Base-by-base conservation (phyloP, 2,888 invertebrate genomes). In the Cataglyphis albicans region DNA sequence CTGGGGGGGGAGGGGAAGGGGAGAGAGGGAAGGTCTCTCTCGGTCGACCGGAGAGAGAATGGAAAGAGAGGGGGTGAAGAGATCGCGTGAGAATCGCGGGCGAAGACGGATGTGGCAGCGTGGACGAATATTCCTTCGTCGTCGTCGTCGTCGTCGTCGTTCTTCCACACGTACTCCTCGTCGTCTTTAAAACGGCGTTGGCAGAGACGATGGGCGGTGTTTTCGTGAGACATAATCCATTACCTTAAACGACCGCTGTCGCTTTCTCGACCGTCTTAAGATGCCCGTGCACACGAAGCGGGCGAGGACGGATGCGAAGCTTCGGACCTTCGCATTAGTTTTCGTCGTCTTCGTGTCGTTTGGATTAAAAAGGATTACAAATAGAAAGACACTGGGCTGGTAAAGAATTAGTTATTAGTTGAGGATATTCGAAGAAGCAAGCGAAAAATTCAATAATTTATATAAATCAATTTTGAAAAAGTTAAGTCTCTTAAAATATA, bases 211-310 rank as follows among this genome's bases (percentile, higher is more conserved):
- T 10, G 70, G 70, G 25, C 78, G 65, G 29, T 72, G 70, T 84
- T 82, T 84, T 84, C 84, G 57, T 84, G 84, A 78, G 87, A 86
- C 84, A 82, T 88, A 87, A 88, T 88, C 86, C 90, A 88, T 90
- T 88, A 86, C 84, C 81, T 76, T 74, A 81, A 85, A 88, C 84
- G 86, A 84, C 70, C 59, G 74, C 81, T 81, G 89, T 87, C 90
- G 75, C 57, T 80, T 61, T 68, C 81, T 78, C 75, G 78, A 59
- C 68, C 68, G 72, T 78, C 73, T 83, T 81, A 78, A 83, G 72
- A 57, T 67, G 73, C 65, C 35, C n/a, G 82, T 59, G 74, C 41
- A 7, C 68, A 41, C 55, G 57, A 61, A 59, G 38, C 68, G 73
- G 48, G 63, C 55, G 65, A 44, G 18, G 18, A 74, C 59, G 52